Conservation (phyloP, 37 sponge, comb jelly and placozoan genomes). For the Eunapius fragilis region DNA sequence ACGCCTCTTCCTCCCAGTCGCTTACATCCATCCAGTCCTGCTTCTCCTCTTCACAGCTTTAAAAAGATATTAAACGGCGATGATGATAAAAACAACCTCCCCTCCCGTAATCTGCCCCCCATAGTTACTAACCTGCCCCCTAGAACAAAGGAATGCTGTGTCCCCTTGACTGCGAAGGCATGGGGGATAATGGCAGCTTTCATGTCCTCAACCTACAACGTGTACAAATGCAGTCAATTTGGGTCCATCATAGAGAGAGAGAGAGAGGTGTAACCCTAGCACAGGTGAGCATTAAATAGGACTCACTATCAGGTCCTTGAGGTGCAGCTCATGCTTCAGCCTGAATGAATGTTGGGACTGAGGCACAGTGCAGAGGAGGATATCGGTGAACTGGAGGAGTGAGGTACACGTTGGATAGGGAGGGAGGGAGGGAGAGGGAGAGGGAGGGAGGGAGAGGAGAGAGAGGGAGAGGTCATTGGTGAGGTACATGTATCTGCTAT, state of each 20-base stretch:
- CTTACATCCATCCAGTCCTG: constrained; percentile 68
- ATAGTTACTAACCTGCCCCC: not conserved
- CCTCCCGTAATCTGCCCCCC: no score
- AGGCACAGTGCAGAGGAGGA: constrained; percentile 63
- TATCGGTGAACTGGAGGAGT: constrained; percentile 69
- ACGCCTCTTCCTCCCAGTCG: not conserved
- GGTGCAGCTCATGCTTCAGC: constrained; percentile 66
- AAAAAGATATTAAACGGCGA: no score
- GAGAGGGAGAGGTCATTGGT: no score
- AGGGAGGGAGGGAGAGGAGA: not conserved
- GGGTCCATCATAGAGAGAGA: no score
- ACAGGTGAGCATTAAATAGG: not conserved
- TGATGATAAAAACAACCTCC: no score
- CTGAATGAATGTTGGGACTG: constrained; percentile 41
- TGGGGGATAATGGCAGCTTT: not conserved
- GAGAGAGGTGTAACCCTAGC: no score
- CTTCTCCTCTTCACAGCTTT: constrained; percentile 75
- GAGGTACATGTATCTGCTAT: no score
- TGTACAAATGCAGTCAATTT: no score
- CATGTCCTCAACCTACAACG: constrained; percentile 2
- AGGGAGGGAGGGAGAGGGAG: not conserved
- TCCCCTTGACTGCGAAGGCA: not conserved
- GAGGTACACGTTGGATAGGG: not conserved
- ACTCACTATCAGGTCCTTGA: constrained; percentile 41
- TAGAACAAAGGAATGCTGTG: not conserved